Percentiles rank a stretch among this genome's conserved stretches.
Evolutionary conservation across 2,888 invertebrate species (phyloP).

Genomic region (Sceliomorpha sp.): DNA sequence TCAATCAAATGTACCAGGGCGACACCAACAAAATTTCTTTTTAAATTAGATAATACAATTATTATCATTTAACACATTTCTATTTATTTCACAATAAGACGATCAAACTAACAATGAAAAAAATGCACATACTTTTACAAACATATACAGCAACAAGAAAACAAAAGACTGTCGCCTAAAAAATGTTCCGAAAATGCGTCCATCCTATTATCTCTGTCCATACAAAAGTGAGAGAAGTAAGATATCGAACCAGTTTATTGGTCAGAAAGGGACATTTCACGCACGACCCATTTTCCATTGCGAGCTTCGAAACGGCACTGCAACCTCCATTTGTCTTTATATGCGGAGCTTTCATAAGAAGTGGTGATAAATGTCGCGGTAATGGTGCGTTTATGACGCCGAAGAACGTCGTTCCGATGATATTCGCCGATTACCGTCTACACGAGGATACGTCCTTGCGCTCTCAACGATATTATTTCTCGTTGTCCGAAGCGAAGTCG

Average conservation of each 20-base stretch:
- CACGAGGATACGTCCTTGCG: constrained; percentile 35
- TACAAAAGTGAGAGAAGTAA: constrained; percentile 24
- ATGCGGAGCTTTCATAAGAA: constrained; percentile 53
- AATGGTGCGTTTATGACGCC: constrained; percentile 55
- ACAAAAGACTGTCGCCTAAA: too few relatives aligned
- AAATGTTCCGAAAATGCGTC: too few relatives aligned
- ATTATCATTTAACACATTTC: too few relatives aligned
- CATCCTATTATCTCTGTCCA: too few relatives aligned
- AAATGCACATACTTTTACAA: too few relatives aligned
- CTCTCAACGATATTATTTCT: constrained; percentile 48
- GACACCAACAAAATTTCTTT: too few relatives aligned
- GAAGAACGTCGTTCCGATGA: constrained; percentile 47
- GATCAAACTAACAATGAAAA: too few relatives aligned
- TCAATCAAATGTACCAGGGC: too few relatives aligned
- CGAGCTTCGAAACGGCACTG: constrained; percentile 40
- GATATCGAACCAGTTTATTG: constrained; percentile 32
- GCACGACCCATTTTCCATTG: constrained; percentile 33
- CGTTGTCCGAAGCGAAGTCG: constrained; percentile 37
- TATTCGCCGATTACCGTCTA: constrained; percentile 52
- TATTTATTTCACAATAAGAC: too few relatives aligned
- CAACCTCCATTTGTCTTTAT: constrained; percentile 54
- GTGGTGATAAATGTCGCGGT: constrained; percentile 55
- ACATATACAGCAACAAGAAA: too few relatives aligned
- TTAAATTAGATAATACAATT: too few relatives aligned
- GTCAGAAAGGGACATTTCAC: constrained; percentile 39